Base-by-base conservation (phyloP, 1,140 invertebrate species). In the Homalodisca vitripennis region DNA sequence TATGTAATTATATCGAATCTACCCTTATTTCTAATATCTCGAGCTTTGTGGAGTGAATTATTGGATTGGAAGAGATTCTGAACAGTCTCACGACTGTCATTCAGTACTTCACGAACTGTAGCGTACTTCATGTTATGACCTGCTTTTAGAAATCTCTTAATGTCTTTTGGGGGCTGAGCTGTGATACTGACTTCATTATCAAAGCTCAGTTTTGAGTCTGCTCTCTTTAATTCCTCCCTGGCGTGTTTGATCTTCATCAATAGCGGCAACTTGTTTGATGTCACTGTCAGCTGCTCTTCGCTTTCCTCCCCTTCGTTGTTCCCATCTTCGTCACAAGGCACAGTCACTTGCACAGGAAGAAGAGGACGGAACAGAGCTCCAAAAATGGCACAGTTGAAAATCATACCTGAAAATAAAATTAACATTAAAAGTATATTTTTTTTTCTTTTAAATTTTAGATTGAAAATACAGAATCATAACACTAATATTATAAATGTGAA, bases 311-410 rank as follows among this genome's bases (percentile, higher is more conserved):
- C 80, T 68, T 79, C 77, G 69, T 81, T 80, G 0, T 77, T 76
- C 32, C 79, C 81, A 24, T 80, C 79, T 47, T 83, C 80, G 14
- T 81, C 77, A 2, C 76, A 67, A 3, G 83, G 84, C 13, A 91
- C 84, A 70, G 86, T 84, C 1, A 88, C 84, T 34, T 77, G 75
- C n/a, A 78, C 79, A 0, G 89, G 89, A 69, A 89, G 86, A 14
- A 95, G 82, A 0, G 92, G 92, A 53, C 91, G 86, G 77, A 93
- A 97, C 74, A 94, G 80, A 0, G 87, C 80, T 14, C 92, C 93
- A 74, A 89, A 93, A n/a, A 93, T 72, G 0, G 86, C 83, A 78
- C 94, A 95, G 53, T 88, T 82, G 13, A 94, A 75, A 14, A 92
- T 80, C 72, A 93, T 84, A 6, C 84, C 88, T 90, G 74, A 10